Conservation (phyloP, 2,797 vertebrate species). For the Neosalanx taihuensis region DNA sequence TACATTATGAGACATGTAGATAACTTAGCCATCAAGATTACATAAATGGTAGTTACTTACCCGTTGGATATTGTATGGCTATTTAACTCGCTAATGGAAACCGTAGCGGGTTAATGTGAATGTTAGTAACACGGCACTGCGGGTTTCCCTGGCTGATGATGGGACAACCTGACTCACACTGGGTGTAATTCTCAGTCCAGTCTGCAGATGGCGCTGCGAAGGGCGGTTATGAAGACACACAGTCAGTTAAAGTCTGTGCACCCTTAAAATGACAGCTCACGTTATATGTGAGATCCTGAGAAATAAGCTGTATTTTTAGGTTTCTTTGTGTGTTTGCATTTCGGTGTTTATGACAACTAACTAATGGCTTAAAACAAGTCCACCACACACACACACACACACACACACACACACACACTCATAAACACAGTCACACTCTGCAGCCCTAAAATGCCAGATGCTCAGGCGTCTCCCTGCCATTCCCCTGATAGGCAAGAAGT, state of each 20-base stretch:
- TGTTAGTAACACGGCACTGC: slow-evolving; percentile 14
- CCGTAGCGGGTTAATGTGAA: slow-evolving; percentile 3
- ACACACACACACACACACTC: not conserved
- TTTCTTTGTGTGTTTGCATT: not conserved
- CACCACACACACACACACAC: not conserved
- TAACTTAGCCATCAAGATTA: not conserved
- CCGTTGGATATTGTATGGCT: slow-evolving; percentile 9
- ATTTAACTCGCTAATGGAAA: not conserved
- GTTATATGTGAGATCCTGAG: not conserved
- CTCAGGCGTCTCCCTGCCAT: slow-evolving; percentile 3
- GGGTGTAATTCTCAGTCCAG: not conserved
- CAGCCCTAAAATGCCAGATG: slow-evolving; percentile 17
- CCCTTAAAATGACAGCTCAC: not conserved
- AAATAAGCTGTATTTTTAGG: not conserved
- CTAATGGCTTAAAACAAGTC: not conserved
- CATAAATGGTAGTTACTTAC: slow-evolving; percentile 15
- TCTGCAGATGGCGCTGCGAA: slow-evolving; percentile 18
- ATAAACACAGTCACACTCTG: not conserved
- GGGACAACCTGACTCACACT: slow-evolving; percentile 7
- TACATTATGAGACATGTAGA: not conserved
- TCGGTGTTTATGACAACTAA: not conserved
- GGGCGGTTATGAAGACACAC: not conserved
- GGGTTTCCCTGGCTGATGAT: slow-evolving; percentile 15
- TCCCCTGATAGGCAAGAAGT: slow-evolving; percentile 18
- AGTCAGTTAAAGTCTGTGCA: slow-evolving; percentile 9